A percentile compares a stretch with the other conserved stretches of the same genome.
Conservation (phyloP, 2,113 vertebrate species). For the Perognathus longimembris region DNA sequence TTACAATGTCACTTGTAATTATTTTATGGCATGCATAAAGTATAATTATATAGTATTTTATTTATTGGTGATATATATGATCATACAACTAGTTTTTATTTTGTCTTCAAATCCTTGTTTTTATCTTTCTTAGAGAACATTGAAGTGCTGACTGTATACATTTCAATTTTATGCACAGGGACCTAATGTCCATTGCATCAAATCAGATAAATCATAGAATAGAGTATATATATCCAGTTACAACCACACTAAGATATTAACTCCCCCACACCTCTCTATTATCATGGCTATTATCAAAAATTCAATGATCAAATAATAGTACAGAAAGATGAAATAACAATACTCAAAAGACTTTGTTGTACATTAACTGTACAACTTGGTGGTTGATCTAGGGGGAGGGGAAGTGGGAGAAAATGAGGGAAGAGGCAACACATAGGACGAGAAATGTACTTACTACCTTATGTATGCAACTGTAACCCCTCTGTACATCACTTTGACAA, state of each 20-base stretch:
- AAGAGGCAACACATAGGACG: too few relatives aligned
- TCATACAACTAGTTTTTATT: background rate
- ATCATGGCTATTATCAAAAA: background rate
- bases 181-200: background rate
- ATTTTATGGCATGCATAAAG: background rate
- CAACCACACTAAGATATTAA: background rate
- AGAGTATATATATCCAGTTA: background rate
- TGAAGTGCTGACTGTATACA: accelerated
- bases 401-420: too few relatives aligned
- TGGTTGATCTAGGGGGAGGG: too few relatives aligned
- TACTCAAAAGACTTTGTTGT: too few relatives aligned
- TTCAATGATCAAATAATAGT: background rate
- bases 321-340: background rate
- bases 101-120: background rate
- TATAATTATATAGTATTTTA: background rate
- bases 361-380: too few relatives aligned
- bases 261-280: too few relatives aligned
- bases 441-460: too few relatives aligned
- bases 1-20: background rate
- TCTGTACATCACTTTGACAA: too few relatives aligned
- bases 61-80: background rate
- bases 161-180: background rate
- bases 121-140: background rate
- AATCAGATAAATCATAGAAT: background rate
- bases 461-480: too few relatives aligned